Evolutionary conservation across 1,140 invertebrate genomes (phyloP).

Genomic region (Drosophila azteca): DNA sequence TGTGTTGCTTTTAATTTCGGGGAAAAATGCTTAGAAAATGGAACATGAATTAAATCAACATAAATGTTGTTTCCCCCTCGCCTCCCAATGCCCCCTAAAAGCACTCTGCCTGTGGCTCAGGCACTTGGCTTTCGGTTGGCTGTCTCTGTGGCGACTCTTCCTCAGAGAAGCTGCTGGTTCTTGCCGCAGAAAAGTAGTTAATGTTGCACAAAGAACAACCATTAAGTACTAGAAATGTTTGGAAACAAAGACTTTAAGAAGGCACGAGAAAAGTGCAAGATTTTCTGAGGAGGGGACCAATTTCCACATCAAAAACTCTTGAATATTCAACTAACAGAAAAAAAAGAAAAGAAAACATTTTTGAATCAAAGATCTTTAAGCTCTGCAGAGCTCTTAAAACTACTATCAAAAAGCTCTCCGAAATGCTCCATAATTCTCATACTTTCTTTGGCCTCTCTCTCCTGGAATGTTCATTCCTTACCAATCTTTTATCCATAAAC

Average conservation of each 20-base stretch:
- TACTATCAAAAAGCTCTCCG: too few species aligned
- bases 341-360: too few species aligned
- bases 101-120: neutral
- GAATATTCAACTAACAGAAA: too few species aligned
- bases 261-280: too few species aligned
- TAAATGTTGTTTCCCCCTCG: conserved; percentile 14
- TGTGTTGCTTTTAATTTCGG: conserved; percentile 59
- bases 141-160: neutral
- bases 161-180: neutral
- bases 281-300: neutral
- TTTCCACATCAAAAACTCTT: too few species aligned
- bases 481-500: too few species aligned
- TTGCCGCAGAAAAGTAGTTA: conserved; percentile 24
- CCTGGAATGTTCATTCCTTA: too few species aligned
- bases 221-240: neutral
- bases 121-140: neutral
- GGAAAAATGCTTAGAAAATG: conserved; percentile 53
- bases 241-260: too few species aligned
- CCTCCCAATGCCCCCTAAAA: neutral
- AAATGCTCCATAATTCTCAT: too few species aligned
- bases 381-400: too few species aligned
- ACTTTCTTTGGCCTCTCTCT: too few species aligned
- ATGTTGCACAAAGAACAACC: conserved; percentile 33
- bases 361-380: too few species aligned
- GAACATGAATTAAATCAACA: conserved; percentile 56